These are phyloP conservation scores for Pedicia rivosa DNA, from an alignment of 2,888 invertebrate genomes.

Conservation along the genomic window DNA sequence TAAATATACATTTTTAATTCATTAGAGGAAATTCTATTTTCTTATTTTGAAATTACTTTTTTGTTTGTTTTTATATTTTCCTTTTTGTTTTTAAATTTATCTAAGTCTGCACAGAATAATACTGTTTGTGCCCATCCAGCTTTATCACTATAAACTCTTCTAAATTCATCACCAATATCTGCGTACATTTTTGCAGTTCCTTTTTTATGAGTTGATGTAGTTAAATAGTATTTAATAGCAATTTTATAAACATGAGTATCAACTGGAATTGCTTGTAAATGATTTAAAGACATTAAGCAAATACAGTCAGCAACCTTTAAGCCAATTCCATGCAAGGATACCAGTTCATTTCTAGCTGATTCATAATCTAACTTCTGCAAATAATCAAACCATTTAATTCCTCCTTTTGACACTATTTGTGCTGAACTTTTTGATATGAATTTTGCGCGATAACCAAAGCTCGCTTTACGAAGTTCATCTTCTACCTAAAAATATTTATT, in stretches of 20 bases:
- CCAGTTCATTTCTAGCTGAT: constrained; percentile 55
- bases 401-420: constrained; percentile 50
- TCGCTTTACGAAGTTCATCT: constrained; percentile 51
- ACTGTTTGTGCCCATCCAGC: constrained; percentile 96
- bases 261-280: constrained; percentile 78
- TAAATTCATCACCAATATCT: constrained; percentile 72
- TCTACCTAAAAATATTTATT: constrained; percentile 41
- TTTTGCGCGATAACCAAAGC: constrained; percentile 79
- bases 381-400: constrained; percentile 51
- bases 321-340: constrained; percentile 76
- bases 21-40: too few relatives aligned
- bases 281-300: constrained; percentile 87
- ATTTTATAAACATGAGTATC: constrained; percentile 95
- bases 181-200: constrained; percentile 69
- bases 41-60: too few relatives aligned
- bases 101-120: constrained; percentile 69
- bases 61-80: constrained; percentile 7
- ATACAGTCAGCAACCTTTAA: constrained; percentile 97
- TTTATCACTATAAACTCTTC: constrained; percentile 62
- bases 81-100: constrained; percentile 41
- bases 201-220: constrained; percentile 50
- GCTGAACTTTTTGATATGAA: constrained; percentile 64
- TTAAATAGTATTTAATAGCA: constrained; percentile 64
- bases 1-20: too few relatives aligned
- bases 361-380: constrained; percentile 52